phyloP scores from a whole-genome alignment of 2,113 vertebrate genomes.

The Felis catus region F.catus_Fca126_mat1.0 CM031412.1:82674501-82675000 shows the following conservation, averaged over 20 bases:
- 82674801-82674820: accelerated
- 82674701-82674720: not conserved
- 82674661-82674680: not conserved
- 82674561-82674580: not conserved
- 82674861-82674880: not conserved
- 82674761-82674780: not conserved
- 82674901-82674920: not conserved
- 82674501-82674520: not conserved
- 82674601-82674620: conserved; percentile 42
- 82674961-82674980: not conserved
- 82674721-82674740: not conserved
- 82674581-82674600: not conserved
- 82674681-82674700: not conserved
- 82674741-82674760: not conserved
- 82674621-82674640: conserved; percentile 54
- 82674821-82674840: not conserved
- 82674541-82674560: too few relatives aligned
- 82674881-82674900: not conserved
- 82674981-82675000: not conserved
- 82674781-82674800: not conserved
- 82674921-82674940: not conserved
- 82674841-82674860: not conserved
- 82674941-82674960: not conserved
- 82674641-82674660: not conserved
- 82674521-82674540: not conserved